Conservation (phyloP, 2,797 vertebrate species). For the Oreortyx pictus region DNA sequence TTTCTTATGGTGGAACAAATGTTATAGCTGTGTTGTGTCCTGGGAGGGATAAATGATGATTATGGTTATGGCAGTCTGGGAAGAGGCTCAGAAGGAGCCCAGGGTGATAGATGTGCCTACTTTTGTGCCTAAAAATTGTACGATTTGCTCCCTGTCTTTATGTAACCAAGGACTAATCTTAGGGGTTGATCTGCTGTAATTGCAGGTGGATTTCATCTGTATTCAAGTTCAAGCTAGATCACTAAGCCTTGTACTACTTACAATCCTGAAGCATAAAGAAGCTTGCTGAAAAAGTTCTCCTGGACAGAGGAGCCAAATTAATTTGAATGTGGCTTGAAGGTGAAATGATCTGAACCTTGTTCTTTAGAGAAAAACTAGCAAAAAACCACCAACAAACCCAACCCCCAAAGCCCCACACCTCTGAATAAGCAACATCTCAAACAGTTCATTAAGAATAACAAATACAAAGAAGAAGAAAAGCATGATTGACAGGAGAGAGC, state of each 20-base stretch:
- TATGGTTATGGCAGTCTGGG: neutral
- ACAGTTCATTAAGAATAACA: neutral
- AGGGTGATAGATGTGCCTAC: neutral
- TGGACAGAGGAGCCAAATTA: neutral
- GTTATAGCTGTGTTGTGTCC: neutral
- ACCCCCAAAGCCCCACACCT: too few relatives aligned
- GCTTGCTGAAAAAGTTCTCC: neutral
- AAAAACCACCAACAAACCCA: neutral
- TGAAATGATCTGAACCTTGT: neutral
- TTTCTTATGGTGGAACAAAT: neutral
- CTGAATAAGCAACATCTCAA: neutral
- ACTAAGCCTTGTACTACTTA: neutral
- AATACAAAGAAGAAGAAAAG: neutral
- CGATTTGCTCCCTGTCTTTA: neutral
- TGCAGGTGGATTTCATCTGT: neutral
- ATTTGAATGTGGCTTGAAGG: neutral
- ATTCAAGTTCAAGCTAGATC: neutral
- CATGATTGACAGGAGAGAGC: neutral
- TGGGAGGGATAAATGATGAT: neutral
- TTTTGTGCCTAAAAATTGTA: neutral
- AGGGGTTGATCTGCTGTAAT: neutral
- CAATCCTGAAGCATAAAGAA: neutral
- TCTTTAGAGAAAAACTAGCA: neutral
- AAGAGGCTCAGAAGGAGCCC: neutral
- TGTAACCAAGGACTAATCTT: neutral